These are phyloP conservation scores for Cuniculus paca DNA, from an alignment of 2,797 vertebrate genomes.

Conservation along the genomic window DNA sequence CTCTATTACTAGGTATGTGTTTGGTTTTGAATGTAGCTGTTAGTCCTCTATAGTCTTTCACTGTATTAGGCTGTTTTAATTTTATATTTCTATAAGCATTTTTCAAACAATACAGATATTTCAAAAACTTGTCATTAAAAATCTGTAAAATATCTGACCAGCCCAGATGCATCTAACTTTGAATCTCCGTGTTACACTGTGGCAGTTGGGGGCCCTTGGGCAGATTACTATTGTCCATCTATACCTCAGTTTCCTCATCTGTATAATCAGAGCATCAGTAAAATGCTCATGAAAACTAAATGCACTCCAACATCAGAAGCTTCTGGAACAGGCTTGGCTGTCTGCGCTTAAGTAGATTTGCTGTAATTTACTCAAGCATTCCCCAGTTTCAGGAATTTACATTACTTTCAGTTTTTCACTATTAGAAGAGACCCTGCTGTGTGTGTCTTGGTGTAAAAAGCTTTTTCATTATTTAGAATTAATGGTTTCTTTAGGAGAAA, in stretches of 20 bases:
- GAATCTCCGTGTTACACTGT: background rate
- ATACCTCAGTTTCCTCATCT: slow-evolving; percentile 49
- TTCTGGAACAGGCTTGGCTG: background rate
- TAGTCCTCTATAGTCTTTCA: background rate
- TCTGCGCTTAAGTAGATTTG: slow-evolving; percentile 61
- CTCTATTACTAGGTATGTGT: background rate
- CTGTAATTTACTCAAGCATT: slow-evolving; percentile 64
- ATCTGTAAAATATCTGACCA: background rate
- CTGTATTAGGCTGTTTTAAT: background rate
- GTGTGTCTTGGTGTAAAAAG: slow-evolving; percentile 40
- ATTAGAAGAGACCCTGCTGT: slow-evolving; percentile 39
- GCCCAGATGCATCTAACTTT: background rate
- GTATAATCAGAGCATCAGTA: slow-evolving; percentile 3
- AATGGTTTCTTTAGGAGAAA: slow-evolving; percentile 59
- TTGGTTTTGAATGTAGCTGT: background rate
- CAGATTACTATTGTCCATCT: background rate
- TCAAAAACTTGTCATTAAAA: background rate
- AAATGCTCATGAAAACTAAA: slow-evolving; percentile 46
- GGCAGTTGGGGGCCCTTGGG: background rate
- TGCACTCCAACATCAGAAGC: background rate
- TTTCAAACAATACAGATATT: background rate
- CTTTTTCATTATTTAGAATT: slow-evolving; percentile 56
- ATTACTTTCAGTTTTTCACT: slow-evolving; percentile 64
- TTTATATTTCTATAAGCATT: background rate
- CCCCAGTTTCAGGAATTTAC: slow-evolving; percentile 65